Base-by-base conservation (phyloP, 2,888 invertebrate genomes). In the Calliphora vomitoria region DNA sequence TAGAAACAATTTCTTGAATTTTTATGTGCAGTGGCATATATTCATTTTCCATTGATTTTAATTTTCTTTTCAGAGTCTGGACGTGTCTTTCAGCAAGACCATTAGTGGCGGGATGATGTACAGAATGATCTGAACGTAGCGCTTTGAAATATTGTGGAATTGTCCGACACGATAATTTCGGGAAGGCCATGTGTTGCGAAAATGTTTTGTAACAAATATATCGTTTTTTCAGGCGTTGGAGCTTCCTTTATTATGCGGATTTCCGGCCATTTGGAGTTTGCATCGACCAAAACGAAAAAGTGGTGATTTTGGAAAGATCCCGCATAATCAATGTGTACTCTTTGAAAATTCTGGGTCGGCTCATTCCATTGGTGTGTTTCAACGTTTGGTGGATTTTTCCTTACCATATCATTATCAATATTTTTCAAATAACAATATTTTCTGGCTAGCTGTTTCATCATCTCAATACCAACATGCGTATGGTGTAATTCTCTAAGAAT, bases 11-110 rank as follows among this genome's bases (percentile, higher is more conserved):
- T 82, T 75, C 69, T 50, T 60, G 75, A 0, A 82, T 31, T 69
- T 78, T 87, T 11, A 53, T 66, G 41, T 80, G 20, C 3, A 84
- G 20, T 18, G 88, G 95, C 94, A 95, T 95, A 91, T 72, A 53
- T 50, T 76, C 76, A 44, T 76, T 60, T 50, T 60, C 50, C 83
- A 84, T 84, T 8, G 84, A 50, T 69, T 76, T 81, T 53, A 84
- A 44, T 62, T 81, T 76, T 11, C 50, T 44, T 47, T 88, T 85
- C 10, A 88, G n/a, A 13, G 68, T 86, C 72, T 88, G 83, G 5
- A 86, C 78, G 41, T 88, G 25, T 20, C 86, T 58, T 74, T 86
- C 83, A 1, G 83, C 84, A 6, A 86, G 20, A 0, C 86, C 47
- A 18, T 87, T 88, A 1, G 66, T 82, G 18, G 71, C 72, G 18